These are phyloP conservation scores for Metellina segmentata DNA, from an alignment of 2,888 invertebrate species.

Conservation along the genomic window DNA sequence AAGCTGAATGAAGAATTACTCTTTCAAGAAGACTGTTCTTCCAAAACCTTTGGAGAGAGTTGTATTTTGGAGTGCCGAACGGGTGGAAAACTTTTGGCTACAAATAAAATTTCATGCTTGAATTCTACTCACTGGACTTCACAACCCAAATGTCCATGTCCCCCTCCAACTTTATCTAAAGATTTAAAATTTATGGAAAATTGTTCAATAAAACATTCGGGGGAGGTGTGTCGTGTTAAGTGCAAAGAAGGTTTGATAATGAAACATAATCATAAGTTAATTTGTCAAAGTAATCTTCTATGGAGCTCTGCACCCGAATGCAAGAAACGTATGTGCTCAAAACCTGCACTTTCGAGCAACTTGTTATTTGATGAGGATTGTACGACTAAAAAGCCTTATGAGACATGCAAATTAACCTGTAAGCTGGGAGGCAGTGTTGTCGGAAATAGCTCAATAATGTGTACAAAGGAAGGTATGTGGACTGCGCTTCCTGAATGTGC, in stretches of 20 bases:
- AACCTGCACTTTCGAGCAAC: background rate
- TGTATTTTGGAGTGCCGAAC: background rate
- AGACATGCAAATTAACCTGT: background rate
- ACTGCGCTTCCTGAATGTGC: constrained; percentile 26
- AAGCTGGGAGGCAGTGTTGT: constrained; percentile 2
- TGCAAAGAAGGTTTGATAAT: background rate
- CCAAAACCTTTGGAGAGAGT: background rate
- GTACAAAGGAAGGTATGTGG: constrained; percentile 7
- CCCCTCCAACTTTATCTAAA: background rate
- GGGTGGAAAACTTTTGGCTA: background rate
- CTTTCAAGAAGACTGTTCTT: constrained; percentile 4
- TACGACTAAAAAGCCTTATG: background rate
- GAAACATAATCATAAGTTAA: background rate
- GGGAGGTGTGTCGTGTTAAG: background rate
- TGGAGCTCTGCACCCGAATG: background rate
- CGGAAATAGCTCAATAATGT: background rate
- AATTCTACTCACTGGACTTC: background rate
- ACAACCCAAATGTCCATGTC: constrained; percentile 20
- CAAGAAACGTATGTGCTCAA: background rate
- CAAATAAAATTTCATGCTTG: background rate
- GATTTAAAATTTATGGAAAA: background rate
- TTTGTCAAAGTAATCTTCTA: background rate
- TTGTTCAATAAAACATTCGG: background rate
- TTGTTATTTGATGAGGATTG: constrained; percentile 22
- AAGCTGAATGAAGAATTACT: background rate